A percentile compares a stretch with the other conserved stretches of the same genome.
Conservation (phyloP, 2,797 vertebrate species). For the Siniperca scherzeri region DNA sequence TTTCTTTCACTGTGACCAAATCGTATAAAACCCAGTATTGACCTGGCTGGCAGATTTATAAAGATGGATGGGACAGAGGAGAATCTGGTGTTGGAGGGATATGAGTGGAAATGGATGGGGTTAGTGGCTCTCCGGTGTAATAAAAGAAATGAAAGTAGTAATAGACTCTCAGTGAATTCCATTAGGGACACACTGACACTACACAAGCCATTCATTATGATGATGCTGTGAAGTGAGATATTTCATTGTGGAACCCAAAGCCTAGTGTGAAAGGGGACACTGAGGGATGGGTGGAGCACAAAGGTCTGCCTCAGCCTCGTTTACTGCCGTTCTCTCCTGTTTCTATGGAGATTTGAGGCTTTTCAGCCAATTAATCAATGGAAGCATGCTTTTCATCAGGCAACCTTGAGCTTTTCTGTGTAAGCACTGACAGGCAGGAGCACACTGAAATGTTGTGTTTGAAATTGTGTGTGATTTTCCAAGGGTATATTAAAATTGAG, state of each 20-base stretch:
- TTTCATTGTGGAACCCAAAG: conserved; percentile 80
- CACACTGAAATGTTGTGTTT: conserved; percentile 71
- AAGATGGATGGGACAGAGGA: conserved; percentile 81
- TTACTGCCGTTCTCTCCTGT: conserved; percentile 74
- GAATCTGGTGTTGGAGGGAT: conserved; percentile 77
- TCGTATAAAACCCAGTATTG: conserved; percentile 76
- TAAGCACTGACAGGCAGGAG: conserved; percentile 60
- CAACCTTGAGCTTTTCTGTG: conserved; percentile 81
- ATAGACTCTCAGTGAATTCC: conserved; percentile 86
- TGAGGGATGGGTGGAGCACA: conserved; percentile 77
- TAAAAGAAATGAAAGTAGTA: conserved; percentile 87
- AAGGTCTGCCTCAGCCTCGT: conserved; percentile 72
- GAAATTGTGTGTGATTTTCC: conserved; percentile 66
- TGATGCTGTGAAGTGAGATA: conserved; percentile 80
- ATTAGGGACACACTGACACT: conserved; percentile 84
- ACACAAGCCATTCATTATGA: conserved; percentile 85
- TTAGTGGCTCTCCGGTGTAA: conserved; percentile 81
- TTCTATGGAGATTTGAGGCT: conserved; percentile 85
- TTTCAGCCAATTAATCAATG: conserved; percentile 82
- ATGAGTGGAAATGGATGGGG: conserved; percentile 82
- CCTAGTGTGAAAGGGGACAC: conserved; percentile 77
- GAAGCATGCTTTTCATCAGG: conserved; percentile 78
- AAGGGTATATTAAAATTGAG: conserved; percentile 53
- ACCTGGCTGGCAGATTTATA: conserved; percentile 82
- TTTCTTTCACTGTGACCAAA: conserved; percentile 69